These are phyloP conservation scores for Drosophila fulvimacula DNA, from an alignment of 2,888 invertebrate species.

Conservation along the genomic window DNA sequence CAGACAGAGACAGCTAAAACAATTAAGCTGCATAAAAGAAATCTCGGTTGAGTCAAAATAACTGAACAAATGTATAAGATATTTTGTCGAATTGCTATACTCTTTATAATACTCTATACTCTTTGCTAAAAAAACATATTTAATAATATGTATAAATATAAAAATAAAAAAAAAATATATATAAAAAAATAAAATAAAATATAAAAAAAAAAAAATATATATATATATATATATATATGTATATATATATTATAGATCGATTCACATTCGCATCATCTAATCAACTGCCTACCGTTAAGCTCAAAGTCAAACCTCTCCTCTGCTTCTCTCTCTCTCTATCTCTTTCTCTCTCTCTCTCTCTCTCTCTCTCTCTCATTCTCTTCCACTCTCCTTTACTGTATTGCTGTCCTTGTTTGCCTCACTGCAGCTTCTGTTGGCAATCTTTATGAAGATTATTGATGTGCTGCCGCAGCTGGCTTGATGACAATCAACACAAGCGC, in stretches of 20 bases:
- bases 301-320: too few relatives aligned
- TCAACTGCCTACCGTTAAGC: too few relatives aligned
- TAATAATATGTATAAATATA: too few relatives aligned
- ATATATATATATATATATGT: too few relatives aligned
- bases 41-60: slow-evolving; percentile 41
- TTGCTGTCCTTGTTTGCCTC: background rate
- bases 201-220: too few relatives aligned
- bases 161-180: too few relatives aligned
- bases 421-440: slow-evolving; percentile 65
- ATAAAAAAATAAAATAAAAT: too few relatives aligned
- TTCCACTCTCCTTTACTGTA: background rate
- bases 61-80: background rate
- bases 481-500: slow-evolving; percentile 72
- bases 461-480: slow-evolving; percentile 66
- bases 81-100: background rate
- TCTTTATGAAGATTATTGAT: slow-evolving; percentile 81
- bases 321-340: too few relatives aligned
- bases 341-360: too few relatives aligned
- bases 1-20: slow-evolving; percentile 42
- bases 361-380: background rate
- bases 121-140: too few relatives aligned
- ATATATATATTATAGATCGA: too few relatives aligned
- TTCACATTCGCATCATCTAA: too few relatives aligned
- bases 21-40: slow-evolving; percentile 69
- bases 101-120: background rate